Percentiles rank a stretch among this genome's conserved stretches.
Evolutionary conservation across 2,113 vertebrate genomes (phyloP).

Genomic region (Diphyllodes magnificus): DNA sequence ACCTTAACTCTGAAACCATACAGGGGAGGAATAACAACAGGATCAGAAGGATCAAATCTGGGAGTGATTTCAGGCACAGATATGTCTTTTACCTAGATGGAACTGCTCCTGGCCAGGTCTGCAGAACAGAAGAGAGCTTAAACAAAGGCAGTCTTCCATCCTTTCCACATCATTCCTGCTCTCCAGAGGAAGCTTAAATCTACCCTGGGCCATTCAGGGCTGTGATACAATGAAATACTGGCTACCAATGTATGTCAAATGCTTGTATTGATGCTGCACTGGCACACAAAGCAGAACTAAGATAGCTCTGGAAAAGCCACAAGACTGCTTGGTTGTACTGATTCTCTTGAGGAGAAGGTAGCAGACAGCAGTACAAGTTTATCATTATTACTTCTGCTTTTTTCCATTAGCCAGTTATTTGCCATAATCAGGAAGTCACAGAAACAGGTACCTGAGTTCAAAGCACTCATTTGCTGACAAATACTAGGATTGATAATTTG

Average conservation of each 20-base stretch:
- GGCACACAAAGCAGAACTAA: neutral
- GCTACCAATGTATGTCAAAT: rapidly evolving
- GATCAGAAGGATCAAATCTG: neutral
- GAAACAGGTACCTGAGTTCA: neutral
- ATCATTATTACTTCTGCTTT: neutral
- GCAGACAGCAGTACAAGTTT: neutral
- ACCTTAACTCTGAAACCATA: neutral
- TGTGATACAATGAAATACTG: neutral
- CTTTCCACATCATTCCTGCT: neutral
- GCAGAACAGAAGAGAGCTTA: neutral
- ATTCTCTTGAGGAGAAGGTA: neutral
- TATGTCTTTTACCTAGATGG: neutral
- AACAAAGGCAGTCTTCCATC: neutral
- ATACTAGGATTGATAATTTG: neutral
- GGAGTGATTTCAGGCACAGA: neutral
- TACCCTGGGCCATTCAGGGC: neutral
- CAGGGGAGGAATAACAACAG: neutral
- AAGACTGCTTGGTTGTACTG: neutral
- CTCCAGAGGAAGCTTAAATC: neutral
- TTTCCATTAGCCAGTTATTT: neutral
- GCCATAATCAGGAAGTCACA: neutral
- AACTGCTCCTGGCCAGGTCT: neutral
- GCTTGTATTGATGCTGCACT: neutral
- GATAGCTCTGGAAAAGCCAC: neutral
- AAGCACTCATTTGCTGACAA: neutral